Percentiles rank a stretch among this genome's conserved stretches.
Evolutionary conservation across 2,888 invertebrate genomes (phyloP).

Genomic region (Resseliella maxima): DNA sequence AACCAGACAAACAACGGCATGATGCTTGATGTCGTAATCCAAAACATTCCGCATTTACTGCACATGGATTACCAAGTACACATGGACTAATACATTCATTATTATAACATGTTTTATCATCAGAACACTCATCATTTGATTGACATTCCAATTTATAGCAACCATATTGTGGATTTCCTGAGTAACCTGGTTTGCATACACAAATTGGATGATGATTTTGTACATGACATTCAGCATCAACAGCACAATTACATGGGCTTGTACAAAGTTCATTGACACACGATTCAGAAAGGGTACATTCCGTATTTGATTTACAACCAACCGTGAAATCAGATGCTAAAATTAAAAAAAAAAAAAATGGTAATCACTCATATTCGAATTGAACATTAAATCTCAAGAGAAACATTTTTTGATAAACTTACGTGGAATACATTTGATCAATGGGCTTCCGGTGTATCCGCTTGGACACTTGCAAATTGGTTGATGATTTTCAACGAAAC

Average conservation of each 20-base stretch:
- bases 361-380: neutral
- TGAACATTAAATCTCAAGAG: neutral
- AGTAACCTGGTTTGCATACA: conserved; percentile 82
- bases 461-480: conserved; percentile 84
- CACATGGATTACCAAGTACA: conserved; percentile 82
- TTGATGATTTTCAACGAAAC: conserved; percentile 80
- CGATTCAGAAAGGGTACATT: conserved; percentile 84
- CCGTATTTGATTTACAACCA: conserved; percentile 82
- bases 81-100: conserved; percentile 86
- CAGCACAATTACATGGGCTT: conserved; percentile 87
- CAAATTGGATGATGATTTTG: conserved; percentile 88
- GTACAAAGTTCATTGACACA: conserved; percentile 85
- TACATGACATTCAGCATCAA: conserved; percentile 84
- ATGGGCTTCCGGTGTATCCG: conserved; percentile 80
- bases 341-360: conserved; percentile 60
- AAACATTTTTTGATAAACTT: conserved; percentile 67
- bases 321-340: conserved; percentile 74
- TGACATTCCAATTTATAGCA: conserved; percentile 86
- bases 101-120: conserved; percentile 84
- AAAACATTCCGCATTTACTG: conserved; percentile 85
- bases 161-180: conserved; percentile 85
- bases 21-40: conserved; percentile 82
- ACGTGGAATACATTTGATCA: conserved; percentile 82
- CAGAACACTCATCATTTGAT: conserved; percentile 83
- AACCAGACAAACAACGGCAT: conserved; percentile 82